Conservation (phyloP, 2,888 invertebrate species). For the Mantis religiosa region DNA sequence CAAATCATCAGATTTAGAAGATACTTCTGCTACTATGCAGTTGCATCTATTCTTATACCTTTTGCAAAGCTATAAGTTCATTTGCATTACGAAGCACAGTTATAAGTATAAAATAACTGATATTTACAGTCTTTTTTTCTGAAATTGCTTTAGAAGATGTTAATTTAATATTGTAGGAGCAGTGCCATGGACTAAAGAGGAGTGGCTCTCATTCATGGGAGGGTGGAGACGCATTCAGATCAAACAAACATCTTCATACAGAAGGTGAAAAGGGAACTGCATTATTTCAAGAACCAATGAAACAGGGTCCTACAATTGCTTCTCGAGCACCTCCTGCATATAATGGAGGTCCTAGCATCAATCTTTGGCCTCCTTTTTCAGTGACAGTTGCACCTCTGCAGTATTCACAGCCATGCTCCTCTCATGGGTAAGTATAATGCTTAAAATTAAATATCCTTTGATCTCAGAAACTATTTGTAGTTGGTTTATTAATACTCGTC, state of each 20-base stretch:
- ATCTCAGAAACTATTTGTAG: no score
- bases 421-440: constrained; percentile 16
- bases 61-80: no score
- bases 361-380: constrained; percentile 59
- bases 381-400: constrained; percentile 47
- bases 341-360: constrained; percentile 41
- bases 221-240: constrained; percentile 51
- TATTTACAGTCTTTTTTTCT: no score
- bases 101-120: no score
- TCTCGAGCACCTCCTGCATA: constrained; percentile 6
- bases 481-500: no score
- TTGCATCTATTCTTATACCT: no score
- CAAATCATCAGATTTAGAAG: no score
- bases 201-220: constrained; percentile 60
- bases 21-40: no score
- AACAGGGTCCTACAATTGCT: neutral
- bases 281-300: neutral
- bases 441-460: neutral
- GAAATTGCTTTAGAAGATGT: neutral
- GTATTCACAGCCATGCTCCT: constrained; percentile 39
- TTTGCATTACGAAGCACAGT: no score
- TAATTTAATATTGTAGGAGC: constrained; percentile 34
- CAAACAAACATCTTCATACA: constrained; percentile 51
- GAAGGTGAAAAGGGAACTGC: constrained; percentile 25
- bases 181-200: constrained; percentile 57